Evolutionary conservation across 2,888 invertebrate species (phyloP).

Genomic region (Scaptomyza flava): DNA sequence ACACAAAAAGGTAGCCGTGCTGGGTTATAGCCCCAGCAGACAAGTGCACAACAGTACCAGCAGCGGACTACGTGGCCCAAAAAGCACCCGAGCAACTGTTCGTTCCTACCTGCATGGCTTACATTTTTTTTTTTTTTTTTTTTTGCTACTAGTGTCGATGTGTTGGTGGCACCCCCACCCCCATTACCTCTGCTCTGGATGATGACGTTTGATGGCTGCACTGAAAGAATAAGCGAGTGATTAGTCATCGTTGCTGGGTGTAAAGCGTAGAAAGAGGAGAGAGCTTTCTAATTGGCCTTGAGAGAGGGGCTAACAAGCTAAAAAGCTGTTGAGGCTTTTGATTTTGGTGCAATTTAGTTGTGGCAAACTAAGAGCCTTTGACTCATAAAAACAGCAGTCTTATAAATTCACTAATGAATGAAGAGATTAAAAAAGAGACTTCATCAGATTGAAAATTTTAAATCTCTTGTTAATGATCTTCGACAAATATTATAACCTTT

Average conservation of each 20-base stretch:
- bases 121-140: conserved; percentile 14
- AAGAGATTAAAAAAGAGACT: no score
- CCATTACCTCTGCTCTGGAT: conserved; percentile 20
- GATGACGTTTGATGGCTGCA: conserved; percentile 66
- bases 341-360: conserved; percentile 17
- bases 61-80: conserved; percentile 2
- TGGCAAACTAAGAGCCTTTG: not conserved
- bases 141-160: conserved; percentile 36
- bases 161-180: conserved; percentile 11
- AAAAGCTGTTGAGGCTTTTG: conserved; percentile 11
- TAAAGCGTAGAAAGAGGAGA: not conserved
- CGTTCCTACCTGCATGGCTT: conserved; percentile 38
- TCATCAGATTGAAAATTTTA: no score
- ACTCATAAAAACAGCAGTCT: no score
- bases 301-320: conserved; percentile 19
- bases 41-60: conserved; percentile 45
- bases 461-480: no score
- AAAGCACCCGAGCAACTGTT: conserved; percentile 40
- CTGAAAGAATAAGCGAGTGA: conserved; percentile 68
- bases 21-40: conserved; percentile 47
- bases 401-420: no score
- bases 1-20: conserved; percentile 64
- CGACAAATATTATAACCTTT: not conserved
- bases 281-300: conserved; percentile 59
- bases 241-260: conserved; percentile 13